Evolutionary conservation across 2,797 vertebrate species (phyloP).

Genomic region (Rhinogobio ventralis): DNA sequence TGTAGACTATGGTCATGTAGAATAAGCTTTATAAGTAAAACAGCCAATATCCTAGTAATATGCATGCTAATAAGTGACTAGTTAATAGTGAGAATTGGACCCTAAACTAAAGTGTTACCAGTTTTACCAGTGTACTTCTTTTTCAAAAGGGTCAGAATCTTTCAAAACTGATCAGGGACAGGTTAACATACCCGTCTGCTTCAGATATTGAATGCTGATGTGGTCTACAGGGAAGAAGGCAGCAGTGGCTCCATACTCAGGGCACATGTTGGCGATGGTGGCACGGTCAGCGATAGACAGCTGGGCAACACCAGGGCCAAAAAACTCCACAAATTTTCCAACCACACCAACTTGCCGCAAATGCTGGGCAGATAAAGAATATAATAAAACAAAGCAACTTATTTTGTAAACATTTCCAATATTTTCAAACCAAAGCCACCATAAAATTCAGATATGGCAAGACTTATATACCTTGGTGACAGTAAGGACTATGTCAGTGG

Average conservation of each 20-base stretch:
- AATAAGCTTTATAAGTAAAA: no score
- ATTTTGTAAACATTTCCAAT: background rate
- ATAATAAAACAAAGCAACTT: background rate
- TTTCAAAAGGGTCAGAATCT: background rate
- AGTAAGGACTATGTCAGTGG: constrained; percentile 97
- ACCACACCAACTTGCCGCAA: constrained; percentile 93
- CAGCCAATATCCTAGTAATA: background rate
- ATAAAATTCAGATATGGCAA: background rate
- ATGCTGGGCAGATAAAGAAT: constrained; percentile 67
- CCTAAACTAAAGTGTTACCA: background rate
- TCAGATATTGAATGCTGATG: constrained; percentile 89
- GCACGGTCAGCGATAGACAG: constrained; percentile 96
- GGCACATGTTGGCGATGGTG: constrained; percentile 99
- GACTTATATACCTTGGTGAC: constrained; percentile 89
- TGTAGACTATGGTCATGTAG: no score
- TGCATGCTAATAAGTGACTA: background rate
- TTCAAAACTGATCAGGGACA: background rate
- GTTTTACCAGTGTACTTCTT: background rate
- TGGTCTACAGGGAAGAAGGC: constrained; percentile 95
- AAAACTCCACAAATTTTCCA: constrained; percentile 98
- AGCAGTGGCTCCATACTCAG: constrained; percentile 95
- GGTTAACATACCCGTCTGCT: constrained; percentile 86
- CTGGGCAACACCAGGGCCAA: constrained; percentile 91
- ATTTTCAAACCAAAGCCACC: background rate
- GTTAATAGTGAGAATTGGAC: background rate